phyloP scores from a whole-genome alignment of 2,113 vertebrate species.

The Mesoclemmys tuberculata region DNA sequence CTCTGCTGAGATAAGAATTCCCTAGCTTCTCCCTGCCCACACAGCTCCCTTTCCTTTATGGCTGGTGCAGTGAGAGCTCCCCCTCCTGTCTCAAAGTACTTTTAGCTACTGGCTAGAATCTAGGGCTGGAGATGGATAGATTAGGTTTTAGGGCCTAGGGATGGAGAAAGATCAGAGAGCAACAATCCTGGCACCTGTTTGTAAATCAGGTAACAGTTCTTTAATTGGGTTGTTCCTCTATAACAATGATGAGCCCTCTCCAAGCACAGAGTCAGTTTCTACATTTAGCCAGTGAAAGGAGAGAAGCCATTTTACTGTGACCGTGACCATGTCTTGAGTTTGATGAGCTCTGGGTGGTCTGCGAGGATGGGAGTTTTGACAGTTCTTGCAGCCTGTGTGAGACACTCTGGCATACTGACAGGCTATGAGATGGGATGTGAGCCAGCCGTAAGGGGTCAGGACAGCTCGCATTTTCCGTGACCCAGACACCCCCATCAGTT shows the following conservation, averaged over 20 bases:
- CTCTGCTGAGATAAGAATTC: neutral
- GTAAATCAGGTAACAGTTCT: neutral
- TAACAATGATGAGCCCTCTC: rapidly evolving
- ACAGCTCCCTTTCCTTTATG: neutral
- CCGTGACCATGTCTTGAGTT: rapidly evolving
- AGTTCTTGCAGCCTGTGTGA: rapidly evolving
- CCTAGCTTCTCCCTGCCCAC: rapidly evolving
- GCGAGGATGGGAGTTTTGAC: rapidly evolving
- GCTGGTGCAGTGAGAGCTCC: neutral
- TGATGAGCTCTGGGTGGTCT: rapidly evolving
- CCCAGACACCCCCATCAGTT: neutral
- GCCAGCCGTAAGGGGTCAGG: neutral
- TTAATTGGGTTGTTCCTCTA: neutral
- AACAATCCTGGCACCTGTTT: rapidly evolving
- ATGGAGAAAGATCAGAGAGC: neutral
- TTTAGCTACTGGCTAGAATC: rapidly evolving
- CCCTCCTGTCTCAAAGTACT: neutral
- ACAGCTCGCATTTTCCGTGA: neutral
- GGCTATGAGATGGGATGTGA: neutral
- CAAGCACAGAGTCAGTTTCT: rapidly evolving
- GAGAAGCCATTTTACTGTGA: neutral
- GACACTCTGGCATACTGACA: no score
- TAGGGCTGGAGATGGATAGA: neutral
- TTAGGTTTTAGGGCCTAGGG: neutral
- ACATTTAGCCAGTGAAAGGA: rapidly evolving